A percentile compares a stretch with the other conserved stretches of the same genome.
phyloP scores from a whole-genome alignment of 2,113 vertebrate species.

The Coreoperca whiteheadi region DNA sequence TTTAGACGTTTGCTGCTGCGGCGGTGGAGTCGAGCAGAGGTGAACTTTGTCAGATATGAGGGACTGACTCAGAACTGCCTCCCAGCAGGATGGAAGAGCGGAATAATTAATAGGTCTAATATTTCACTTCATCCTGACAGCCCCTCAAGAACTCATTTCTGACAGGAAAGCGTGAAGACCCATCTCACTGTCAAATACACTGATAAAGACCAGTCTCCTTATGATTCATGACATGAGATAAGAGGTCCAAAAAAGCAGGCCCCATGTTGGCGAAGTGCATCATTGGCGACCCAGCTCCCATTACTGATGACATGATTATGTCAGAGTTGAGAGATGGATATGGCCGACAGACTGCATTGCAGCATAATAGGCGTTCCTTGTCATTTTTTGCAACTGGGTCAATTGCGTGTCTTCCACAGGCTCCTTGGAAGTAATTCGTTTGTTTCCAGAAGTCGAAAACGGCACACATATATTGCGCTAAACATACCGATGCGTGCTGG shows the following conservation, averaged over 20 bases:
- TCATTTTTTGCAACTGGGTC: slow-evolving; percentile 43
- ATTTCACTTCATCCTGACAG: slow-evolving; percentile 58
- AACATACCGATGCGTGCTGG: slow-evolving; percentile 17
- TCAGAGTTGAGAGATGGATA: slow-evolving; percentile 45
- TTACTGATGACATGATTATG: slow-evolving; percentile 54
- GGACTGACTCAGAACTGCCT: slow-evolving; percentile 47
- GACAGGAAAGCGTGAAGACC: slow-evolving; percentile 54
- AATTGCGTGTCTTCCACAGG: not conserved
- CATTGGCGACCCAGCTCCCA: not conserved
- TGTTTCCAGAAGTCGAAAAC: not conserved
- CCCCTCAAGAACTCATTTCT: slow-evolving; percentile 60
- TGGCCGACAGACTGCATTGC: slow-evolving; percentile 23
- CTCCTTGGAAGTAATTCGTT: slow-evolving; percentile 7
- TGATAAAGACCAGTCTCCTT: slow-evolving; percentile 48
- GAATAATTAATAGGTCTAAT: slow-evolving; percentile 69
- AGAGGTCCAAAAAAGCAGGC: slow-evolving; percentile 25
- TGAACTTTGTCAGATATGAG: slow-evolving; percentile 61
- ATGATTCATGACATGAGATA: slow-evolving; percentile 55
- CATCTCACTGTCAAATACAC: slow-evolving; percentile 53
- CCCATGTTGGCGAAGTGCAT: slow-evolving; percentile 11
- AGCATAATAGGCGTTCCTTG: slow-evolving; percentile 39
- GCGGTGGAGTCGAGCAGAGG: slow-evolving; percentile 27
- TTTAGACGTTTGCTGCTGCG: slow-evolving; percentile 30
- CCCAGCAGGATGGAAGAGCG: slow-evolving; percentile 42
- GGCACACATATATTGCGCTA: not conserved